A percentile compares a stretch with the other conserved stretches of the same genome.
phyloP scores from a whole-genome alignment of 2,888 invertebrate genomes.

The Busseola fusca region DNA sequence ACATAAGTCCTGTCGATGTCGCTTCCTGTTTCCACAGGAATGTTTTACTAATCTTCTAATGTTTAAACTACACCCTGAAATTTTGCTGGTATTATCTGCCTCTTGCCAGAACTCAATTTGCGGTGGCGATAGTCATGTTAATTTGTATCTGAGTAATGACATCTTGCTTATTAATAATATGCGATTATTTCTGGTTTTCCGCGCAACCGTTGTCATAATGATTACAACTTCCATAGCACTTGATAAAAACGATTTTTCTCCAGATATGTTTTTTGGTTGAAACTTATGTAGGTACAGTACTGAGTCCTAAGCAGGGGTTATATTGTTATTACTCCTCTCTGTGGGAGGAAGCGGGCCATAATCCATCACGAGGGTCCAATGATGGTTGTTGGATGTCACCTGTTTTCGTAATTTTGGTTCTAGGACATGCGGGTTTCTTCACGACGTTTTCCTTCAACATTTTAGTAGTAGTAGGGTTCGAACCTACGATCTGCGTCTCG shows the following conservation, averaged over 20 bases:
- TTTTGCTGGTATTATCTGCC: neutral
- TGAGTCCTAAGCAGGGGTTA: neutral
- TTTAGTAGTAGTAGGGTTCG: too few relatives aligned
- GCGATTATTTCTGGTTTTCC: constrained; percentile 1
- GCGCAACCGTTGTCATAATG: neutral
- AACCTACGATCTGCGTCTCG: too few relatives aligned
- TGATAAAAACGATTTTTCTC: neutral
- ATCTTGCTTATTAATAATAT: neutral
- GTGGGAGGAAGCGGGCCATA: too few relatives aligned
- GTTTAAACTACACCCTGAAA: too few relatives aligned
- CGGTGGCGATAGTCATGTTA: neutral
- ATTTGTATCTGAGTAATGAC: neutral
- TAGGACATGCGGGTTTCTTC: too few relatives aligned
- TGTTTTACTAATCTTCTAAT: too few relatives aligned
- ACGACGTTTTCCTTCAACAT: too few relatives aligned
- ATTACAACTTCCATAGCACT: neutral
- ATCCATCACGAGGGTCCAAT: too few relatives aligned
- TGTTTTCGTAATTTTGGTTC: too few relatives aligned
- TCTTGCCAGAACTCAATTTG: neutral
- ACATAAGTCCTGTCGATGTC: too few relatives aligned
- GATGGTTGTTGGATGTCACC: too few relatives aligned
- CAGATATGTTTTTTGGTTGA: neutral
- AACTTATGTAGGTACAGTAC: neutral
- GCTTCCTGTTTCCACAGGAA: too few relatives aligned
- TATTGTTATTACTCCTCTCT: neutral